phyloP scores from a whole-genome alignment of 2,797 vertebrate species.

The Emydoidea blandingii region DNA sequence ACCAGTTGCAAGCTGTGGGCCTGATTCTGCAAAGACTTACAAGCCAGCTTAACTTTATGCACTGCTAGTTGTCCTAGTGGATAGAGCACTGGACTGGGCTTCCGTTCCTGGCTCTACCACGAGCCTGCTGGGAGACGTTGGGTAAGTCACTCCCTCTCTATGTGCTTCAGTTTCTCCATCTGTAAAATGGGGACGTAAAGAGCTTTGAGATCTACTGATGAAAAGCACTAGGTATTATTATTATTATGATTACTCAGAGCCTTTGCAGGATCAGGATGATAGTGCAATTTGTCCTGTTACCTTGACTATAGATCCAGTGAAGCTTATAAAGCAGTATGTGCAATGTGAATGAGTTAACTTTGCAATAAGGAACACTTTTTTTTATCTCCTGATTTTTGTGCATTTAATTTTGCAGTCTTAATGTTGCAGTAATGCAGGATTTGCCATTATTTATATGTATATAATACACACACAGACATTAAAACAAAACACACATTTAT shows the following conservation, averaged over 20 bases:
- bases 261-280: neutral
- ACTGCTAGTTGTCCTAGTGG: neutral
- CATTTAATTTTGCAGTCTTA: slow-evolving; percentile 4
- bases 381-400: slow-evolving; percentile 37
- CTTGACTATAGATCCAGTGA: slow-evolving; percentile 46
- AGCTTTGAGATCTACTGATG: too few relatives aligned
- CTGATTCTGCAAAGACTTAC: neutral
- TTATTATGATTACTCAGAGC: neutral
- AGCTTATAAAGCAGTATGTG: neutral
- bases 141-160: too few relatives aligned
- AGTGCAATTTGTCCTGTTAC: slow-evolving; percentile 52
- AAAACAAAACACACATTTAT: neutral
- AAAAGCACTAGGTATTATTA: too few relatives aligned
- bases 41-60: neutral
- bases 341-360: slow-evolving; percentile 6
- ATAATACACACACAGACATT: neutral
- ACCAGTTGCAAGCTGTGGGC: neutral
- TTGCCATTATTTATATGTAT: neutral
- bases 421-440: neutral
- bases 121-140: too few relatives aligned
- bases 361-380: slow-evolving; percentile 11
- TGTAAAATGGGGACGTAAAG: too few relatives aligned
- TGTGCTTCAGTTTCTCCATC: too few relatives aligned
- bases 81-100: too few relatives aligned
- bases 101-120: too few relatives aligned